These are phyloP conservation scores for Indicator indicator DNA, from an alignment of 2,113 vertebrate species.

Conservation along the genomic window DNA sequence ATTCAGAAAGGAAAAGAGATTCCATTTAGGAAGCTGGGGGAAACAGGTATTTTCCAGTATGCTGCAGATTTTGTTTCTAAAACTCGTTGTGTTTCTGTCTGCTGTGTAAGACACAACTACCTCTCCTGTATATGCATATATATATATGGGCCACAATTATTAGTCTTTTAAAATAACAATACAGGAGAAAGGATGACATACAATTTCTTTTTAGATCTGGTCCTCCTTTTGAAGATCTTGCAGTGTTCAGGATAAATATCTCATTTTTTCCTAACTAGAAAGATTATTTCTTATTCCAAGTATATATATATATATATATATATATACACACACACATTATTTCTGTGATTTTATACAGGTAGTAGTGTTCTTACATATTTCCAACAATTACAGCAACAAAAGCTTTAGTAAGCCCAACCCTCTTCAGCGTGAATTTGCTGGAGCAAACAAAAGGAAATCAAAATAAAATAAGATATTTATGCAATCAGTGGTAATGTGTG, in stretches of 20 bases:
- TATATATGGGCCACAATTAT: neutral
- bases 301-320: neutral
- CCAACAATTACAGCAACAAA: constrained; percentile 25
- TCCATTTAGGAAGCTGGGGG: neutral
- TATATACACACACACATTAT: neutral
- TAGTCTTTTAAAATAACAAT: neutral
- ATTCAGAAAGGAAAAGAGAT: neutral
- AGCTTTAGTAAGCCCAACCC: neutral
- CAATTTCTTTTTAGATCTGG: neutral
- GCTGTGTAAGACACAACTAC: neutral
- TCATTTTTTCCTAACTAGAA: neutral
- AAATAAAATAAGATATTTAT: constrained; percentile 13
- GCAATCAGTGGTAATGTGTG: neutral
- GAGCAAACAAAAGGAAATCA: constrained; percentile 23
- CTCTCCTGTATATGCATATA: neutral
- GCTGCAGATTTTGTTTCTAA: neutral
- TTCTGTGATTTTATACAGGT: neutral
- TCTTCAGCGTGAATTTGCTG: neutral
- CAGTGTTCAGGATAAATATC: neutral
- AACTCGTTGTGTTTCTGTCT: neutral
- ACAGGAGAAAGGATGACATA: neutral
- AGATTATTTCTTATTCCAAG: neutral
- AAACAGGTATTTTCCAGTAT: neutral
- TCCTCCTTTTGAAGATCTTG: neutral
- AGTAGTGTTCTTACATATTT: neutral